A percentile compares a stretch with the other conserved stretches of the same genome.
These are phyloP conservation scores for Spilosoma lubricipeda DNA, from an alignment of 2,888 invertebrate species.

Conservation along the genomic window DNA sequence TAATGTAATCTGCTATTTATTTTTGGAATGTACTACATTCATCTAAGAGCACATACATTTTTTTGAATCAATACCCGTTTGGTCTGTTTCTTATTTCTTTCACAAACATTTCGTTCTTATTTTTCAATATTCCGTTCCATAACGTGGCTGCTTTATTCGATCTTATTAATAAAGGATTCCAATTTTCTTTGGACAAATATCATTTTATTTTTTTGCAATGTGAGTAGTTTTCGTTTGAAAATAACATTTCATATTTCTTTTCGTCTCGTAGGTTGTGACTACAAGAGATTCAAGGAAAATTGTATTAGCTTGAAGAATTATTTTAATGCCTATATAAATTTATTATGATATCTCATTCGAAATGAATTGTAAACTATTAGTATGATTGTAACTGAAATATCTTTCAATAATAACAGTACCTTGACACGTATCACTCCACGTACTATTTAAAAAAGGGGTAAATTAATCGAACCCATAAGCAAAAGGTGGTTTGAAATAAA, in stretches of 20 bases:
- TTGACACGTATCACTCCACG: too few species aligned
- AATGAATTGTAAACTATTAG: too few species aligned
- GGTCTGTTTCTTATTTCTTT: constrained; percentile 37
- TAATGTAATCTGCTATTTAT: background rate
- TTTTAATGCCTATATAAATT: background rate
- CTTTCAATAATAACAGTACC: background rate
- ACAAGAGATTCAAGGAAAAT: background rate
- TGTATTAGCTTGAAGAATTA: background rate
- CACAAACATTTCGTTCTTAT: constrained; percentile 8
- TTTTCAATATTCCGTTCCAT: constrained; percentile 30
- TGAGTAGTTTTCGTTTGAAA: background rate
- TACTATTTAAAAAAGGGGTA: background rate
- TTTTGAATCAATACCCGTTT: constrained; percentile 26
- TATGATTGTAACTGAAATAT: too few species aligned
- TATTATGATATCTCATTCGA: too few species aligned
- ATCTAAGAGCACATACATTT: background rate
- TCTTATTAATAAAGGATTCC: constrained; percentile 24
- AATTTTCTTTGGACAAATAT: constrained; percentile 4
- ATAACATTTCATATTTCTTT: background rate
- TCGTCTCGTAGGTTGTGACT: background rate
- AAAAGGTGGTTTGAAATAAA: background rate
- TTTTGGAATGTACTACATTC: background rate
- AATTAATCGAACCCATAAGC: background rate
- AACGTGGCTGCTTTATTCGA: constrained; percentile 37
- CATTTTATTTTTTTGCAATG: background rate